A percentile compares a stretch with the other conserved stretches of the same genome.
phyloP scores from a whole-genome alignment of 2,888 invertebrate species.

The Ennomos erosarius region DNA sequence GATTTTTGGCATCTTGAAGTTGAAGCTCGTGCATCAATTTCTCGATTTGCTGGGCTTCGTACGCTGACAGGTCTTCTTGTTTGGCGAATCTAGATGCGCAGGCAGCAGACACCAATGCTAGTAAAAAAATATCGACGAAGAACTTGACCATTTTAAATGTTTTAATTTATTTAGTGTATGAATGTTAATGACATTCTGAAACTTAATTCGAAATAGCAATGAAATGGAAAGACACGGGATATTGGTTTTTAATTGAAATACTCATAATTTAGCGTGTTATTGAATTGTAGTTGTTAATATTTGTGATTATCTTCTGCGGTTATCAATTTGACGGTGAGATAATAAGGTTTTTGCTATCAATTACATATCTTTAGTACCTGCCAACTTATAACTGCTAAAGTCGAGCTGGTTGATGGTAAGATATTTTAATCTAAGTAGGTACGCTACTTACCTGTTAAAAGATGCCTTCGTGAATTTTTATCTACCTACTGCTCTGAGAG shows the following conservation, averaged over 20 bases:
- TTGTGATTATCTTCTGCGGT: not conserved
- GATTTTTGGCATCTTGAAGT: not conserved
- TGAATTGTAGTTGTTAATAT: slow-evolving; percentile 12
- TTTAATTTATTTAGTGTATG: not conserved
- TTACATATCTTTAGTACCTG: no score
- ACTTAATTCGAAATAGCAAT: slow-evolving; percentile 1
- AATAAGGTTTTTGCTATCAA: no score
- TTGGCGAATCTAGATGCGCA: not conserved
- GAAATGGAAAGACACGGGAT: not conserved
- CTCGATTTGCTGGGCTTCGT: slow-evolving; percentile 10
- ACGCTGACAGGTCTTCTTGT: not conserved
- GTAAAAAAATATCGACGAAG: not conserved
- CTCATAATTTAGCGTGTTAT: slow-evolving; percentile 16
- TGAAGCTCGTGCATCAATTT: slow-evolving; percentile 5
- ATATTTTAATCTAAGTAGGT: no score
- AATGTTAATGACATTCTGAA: slow-evolving; percentile 5
- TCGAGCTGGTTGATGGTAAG: no score
- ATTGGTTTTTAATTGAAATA: slow-evolving; percentile 11
- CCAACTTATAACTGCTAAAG: no score
- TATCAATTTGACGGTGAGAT: slow-evolving; percentile 2
- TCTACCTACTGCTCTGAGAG: no score
- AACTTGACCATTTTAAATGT: not conserved
- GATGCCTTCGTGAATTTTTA: no score
- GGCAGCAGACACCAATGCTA: slow-evolving; percentile 1
- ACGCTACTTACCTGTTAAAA: no score